Evolutionary conservation across 2,888 invertebrate species (phyloP).

Genomic region (Endotricha flammealis): DNA sequence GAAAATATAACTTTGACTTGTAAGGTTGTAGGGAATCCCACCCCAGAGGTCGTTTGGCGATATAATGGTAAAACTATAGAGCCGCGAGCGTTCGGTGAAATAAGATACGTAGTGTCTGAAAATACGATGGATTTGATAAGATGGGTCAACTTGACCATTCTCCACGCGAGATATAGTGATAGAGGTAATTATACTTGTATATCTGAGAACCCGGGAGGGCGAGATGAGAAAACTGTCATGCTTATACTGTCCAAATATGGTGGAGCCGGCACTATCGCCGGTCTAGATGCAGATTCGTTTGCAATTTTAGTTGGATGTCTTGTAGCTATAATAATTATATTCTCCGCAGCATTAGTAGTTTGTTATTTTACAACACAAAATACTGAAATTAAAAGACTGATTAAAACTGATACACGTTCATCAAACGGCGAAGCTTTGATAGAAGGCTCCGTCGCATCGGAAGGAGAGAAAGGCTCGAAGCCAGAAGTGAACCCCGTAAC

Average conservation of each 20-base stretch:
- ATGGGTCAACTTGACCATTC: slow-evolving; percentile 84
- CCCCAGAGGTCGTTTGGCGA: slow-evolving; percentile 86
- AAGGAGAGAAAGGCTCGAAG: slow-evolving; percentile 88
- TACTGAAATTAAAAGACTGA: slow-evolving; percentile 75
- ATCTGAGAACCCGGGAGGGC: slow-evolving; percentile 90
- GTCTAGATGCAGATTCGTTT: slow-evolving; percentile 71
- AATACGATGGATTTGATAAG: slow-evolving; percentile 67
- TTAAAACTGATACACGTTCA: slow-evolving; percentile 79
- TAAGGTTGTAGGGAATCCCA: slow-evolving; percentile 86
- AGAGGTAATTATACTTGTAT: slow-evolving; percentile 87
- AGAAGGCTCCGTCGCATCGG: slow-evolving; percentile 84
- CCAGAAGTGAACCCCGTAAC: slow-evolving; percentile 89
- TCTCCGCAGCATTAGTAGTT: slow-evolving; percentile 62
- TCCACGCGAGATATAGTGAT: slow-evolving; percentile 80
- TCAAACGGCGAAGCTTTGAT: slow-evolving; percentile 83
- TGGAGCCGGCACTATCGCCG: slow-evolving; percentile 59
- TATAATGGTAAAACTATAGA: slow-evolving; percentile 81
- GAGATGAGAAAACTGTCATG: slow-evolving; percentile 85
- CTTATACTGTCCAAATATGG: slow-evolving; percentile 76
- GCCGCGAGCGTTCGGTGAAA: slow-evolving; percentile 66
- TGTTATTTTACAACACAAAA: slow-evolving; percentile 77
- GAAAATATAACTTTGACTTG: slow-evolving; percentile 87
- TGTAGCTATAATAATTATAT: slow-evolving; percentile 64
- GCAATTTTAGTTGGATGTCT: slow-evolving; percentile 71
- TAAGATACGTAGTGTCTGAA: slow-evolving; percentile 67